Conservation (phyloP, 92 coral and sea anemone genomes). For the Porites lobata region DNA sequence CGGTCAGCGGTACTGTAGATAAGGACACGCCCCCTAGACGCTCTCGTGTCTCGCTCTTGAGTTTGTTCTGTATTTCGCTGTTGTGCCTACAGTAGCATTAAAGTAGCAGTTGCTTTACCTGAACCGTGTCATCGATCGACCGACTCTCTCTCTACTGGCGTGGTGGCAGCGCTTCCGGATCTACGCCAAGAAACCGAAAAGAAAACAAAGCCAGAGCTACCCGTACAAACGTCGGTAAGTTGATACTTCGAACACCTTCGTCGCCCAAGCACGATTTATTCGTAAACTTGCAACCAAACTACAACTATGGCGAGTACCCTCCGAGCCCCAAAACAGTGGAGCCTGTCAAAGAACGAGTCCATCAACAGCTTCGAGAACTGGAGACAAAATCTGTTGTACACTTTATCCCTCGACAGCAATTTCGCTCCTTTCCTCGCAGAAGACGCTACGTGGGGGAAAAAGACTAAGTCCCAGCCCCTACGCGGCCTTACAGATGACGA, state of each 20-base stretch:
- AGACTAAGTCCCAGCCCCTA: conserved; percentile 28
- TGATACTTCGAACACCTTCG: conserved; percentile 32
- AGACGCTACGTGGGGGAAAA: conserved; percentile 25
- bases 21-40: too few relatives aligned
- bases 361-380: conserved; percentile 13
- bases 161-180: too few relatives aligned
- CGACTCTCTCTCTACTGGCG: too few relatives aligned
- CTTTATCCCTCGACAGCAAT: too few relatives aligned
- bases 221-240: background rate
- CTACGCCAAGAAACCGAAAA: too few relatives aligned
- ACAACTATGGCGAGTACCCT: conserved; percentile 12
- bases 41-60: too few relatives aligned
- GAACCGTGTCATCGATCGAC: background rate
- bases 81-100: background rate
- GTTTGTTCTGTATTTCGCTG: background rate
- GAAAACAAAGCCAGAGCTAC: too few relatives aligned
- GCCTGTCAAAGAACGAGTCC: conserved; percentile 26
- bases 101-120: background rate
- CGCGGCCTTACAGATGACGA: conserved; percentile 29
- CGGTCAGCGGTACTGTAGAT: conserved; percentile 6
- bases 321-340: conserved; percentile 31
- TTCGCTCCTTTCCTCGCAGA: too few relatives aligned
- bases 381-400: too few relatives aligned
- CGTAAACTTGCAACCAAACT: conserved; percentile 10
- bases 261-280: conserved; percentile 34